Evolutionary conservation across 2,113 vertebrate species (phyloP).

Genomic region (Sylvilagus bachmani): DNA sequence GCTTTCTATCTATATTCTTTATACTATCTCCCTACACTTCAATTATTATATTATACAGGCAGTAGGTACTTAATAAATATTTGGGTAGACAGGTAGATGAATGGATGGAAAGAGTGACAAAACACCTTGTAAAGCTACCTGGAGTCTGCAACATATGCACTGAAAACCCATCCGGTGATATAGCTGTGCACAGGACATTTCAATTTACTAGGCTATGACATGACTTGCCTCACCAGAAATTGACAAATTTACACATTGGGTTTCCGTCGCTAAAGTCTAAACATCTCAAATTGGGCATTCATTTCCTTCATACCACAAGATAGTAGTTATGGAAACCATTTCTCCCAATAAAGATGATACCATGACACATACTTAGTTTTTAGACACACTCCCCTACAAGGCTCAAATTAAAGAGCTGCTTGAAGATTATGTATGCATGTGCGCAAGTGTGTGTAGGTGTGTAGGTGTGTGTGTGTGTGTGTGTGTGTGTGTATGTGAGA

Average conservation of each 20-base stretch:
- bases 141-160: background rate
- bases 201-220: background rate
- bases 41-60: background rate
- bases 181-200: background rate
- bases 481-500: background rate
- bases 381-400: conserved; percentile 15
- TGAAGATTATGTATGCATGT: background rate
- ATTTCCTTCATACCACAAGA: background rate
- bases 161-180: background rate
- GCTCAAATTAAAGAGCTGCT: background rate
- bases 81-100: background rate
- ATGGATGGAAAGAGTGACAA: background rate
- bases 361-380: background rate
- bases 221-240: background rate
- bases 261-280: background rate
- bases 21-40: conserved; percentile 34
- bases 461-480: background rate
- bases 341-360: conserved; percentile 5
- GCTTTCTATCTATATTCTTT: conserved; percentile 21
- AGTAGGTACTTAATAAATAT: background rate
- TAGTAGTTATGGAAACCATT: background rate
- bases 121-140: background rate
- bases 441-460: background rate
- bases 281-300: background rate
- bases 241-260: background rate